A percentile compares a stretch with the other conserved stretches of the same genome.
Evolutionary conservation across 2,113 vertebrate species (phyloP).

Genomic region (Petaurus breviceps): DNA sequence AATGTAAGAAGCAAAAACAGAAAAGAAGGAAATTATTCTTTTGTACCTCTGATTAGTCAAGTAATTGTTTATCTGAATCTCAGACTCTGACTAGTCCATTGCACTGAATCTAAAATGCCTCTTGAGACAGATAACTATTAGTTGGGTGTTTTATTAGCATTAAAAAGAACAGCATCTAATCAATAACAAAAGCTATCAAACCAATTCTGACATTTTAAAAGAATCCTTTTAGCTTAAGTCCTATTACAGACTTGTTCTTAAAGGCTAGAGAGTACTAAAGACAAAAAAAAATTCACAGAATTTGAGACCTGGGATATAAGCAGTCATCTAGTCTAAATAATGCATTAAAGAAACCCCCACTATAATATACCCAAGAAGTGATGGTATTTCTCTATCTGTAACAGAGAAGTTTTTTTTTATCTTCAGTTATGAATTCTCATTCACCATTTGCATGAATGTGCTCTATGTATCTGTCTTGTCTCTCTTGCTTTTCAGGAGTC

Average conservation of each 20-base stretch:
- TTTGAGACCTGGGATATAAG: not conserved
- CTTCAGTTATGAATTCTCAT: not conserved
- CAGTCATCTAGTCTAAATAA: not conserved
- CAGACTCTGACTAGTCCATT: no score
- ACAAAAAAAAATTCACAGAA: not conserved
- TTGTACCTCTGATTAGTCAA: no score
- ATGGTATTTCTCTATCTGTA: not conserved
- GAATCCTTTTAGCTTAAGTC: not conserved
- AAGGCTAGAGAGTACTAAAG: not conserved
- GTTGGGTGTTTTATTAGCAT: no score
- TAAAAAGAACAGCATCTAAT: no score
- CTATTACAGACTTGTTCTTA: not conserved
- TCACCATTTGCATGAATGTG: not conserved
- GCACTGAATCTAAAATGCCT: no score
- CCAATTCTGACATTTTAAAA: not conserved
- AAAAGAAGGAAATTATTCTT: no score
- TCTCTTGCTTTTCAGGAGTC: conserved; percentile 21
- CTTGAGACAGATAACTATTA: no score
- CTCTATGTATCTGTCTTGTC: not conserved
- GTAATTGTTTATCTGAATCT: no score
- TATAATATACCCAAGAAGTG: not conserved
- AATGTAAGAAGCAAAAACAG: no score
- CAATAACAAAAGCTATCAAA: no score
- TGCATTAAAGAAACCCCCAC: not conserved
- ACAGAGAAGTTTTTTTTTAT: not conserved